A percentile compares a stretch with the other conserved stretches of the same genome.
These are phyloP conservation scores for Lasioglossum vierecki DNA, from an alignment of 2,888 invertebrate species.

Conservation along the genomic window DNA sequence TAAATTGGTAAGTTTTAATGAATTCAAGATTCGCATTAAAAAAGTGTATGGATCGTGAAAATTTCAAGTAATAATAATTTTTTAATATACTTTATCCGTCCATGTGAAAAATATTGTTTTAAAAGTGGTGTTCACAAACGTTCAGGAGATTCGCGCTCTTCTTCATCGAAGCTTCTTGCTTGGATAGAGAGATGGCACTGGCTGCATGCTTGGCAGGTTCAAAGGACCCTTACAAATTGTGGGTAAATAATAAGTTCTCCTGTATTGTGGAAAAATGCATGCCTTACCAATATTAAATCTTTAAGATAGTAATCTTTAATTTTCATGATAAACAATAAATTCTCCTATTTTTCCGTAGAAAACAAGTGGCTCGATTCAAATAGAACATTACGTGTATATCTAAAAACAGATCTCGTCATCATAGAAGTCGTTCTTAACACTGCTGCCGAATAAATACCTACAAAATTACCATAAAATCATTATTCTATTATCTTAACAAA, in stretches of 20 bases:
- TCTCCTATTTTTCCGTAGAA: neutral
- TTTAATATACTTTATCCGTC: neutral
- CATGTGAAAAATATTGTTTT: neutral
- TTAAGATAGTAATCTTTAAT: neutral
- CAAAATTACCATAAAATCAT: neutral
- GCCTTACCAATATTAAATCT: neutral
- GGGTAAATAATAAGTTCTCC: neutral
- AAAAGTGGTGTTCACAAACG: constrained; percentile 25
- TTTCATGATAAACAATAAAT: neutral
- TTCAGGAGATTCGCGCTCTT: constrained; percentile 19
- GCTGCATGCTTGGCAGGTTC: constrained; percentile 58
- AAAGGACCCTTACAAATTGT: neutral
- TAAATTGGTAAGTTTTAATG: too few relatives aligned
- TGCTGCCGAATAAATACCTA: neutral
- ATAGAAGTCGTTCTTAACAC: too few relatives aligned
- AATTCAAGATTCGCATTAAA: neutral
- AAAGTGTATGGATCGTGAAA: neutral
- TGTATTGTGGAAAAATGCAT: neutral
- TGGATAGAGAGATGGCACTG: constrained; percentile 75
- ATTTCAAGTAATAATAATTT: neutral
- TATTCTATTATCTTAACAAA: neutral
- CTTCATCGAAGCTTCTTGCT: constrained; percentile 57
- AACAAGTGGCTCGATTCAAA: too few relatives aligned
- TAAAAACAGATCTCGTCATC: neutral
- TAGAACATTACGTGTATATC: neutral